phyloP scores from a whole-genome alignment of 2,888 invertebrate genomes.

The Margaritifera margaritifera region DNA sequence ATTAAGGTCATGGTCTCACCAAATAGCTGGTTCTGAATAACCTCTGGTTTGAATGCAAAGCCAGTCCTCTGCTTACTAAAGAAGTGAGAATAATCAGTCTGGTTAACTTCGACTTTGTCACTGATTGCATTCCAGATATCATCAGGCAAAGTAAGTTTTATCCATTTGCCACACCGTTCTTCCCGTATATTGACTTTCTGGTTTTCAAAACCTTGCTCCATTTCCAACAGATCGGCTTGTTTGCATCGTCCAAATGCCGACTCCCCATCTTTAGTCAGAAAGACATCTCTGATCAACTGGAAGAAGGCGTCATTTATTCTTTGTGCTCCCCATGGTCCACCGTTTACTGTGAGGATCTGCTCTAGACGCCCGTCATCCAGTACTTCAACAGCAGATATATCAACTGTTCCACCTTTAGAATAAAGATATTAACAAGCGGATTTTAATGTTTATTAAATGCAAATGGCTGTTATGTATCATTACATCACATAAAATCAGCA shows the following conservation, averaged over 20 bases:
- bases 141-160: conserved; percentile 14
- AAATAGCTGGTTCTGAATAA: conserved; percentile 16
- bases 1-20: conserved; percentile 13
- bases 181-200: conserved; percentile 22
- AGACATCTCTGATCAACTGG: conserved; percentile 19
- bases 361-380: conserved; percentile 12
- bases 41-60: conserved; percentile 14
- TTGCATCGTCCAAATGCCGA: conserved; percentile 8
- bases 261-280: conserved; percentile 15
- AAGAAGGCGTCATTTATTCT: conserved; percentile 26
- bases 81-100: neutral
- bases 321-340: conserved; percentile 19
- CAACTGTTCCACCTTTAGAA: conserved; percentile 28
- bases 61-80: conserved; percentile 9
- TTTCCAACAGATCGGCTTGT: conserved; percentile 15
- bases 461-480: too few species aligned
- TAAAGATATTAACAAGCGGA: neutral
- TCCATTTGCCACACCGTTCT: conserved; percentile 3
- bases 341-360: conserved; percentile 15
- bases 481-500: too few species aligned
- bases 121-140: conserved; percentile 3
- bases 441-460: too few species aligned
- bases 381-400: conserved; percentile 25
- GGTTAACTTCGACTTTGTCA: conserved; percentile 8
- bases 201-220: conserved; percentile 30